Evolutionary conservation across 2,888 invertebrate genomes (phyloP), one percentile per base, ranked within the genome.

Genomic region (Polietes domitor): DNA sequence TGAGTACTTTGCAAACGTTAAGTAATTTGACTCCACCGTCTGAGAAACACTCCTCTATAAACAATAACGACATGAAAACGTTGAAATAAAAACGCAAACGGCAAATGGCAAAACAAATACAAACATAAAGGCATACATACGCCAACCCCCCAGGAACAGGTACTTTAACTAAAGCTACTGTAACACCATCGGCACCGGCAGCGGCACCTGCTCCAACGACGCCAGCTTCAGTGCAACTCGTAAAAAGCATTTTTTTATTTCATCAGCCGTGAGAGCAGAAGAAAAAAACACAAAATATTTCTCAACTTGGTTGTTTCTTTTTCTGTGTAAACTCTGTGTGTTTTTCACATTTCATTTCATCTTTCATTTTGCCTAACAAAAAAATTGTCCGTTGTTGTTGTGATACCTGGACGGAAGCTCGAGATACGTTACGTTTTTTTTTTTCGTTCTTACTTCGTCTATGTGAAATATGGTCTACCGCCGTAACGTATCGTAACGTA

Each of bases 121-220:
- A 58, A 3, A n/a, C 28, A 28, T n/a, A 61, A 75, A 26, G 63
- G 26, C 2, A 58, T 10, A 58, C n/a, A 37, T 37, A 17, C 19
- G 63, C 10, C 15, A 71, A 47, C 58, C 28, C 15, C 17, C 32
- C 50, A 58, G 55, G 65, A 47, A 63, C 26, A 26, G 55, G 77
- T 63, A 80, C 74, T 80, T 80, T 70, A 73, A 74, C 58, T 80
- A 55, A 70, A 80, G 80, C 74, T 77, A 77, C 80, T 75, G 53
- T 75, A 80, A 77, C 83, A 83, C 83, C 83, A 80, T 76, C 80
- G 17, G 19, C 61, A 61, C 9, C 43, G 71, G 28, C 63, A 43
- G 41, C 19, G 53, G 50, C 37, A 17, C 17, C 41, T 80, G 74
- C 80, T 24, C 9, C 58, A 58, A 26, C 21, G 1, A 12, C 12